Conservation (phyloP, 2,113 vertebrate genomes). For the Clinocottus analis region DNA sequence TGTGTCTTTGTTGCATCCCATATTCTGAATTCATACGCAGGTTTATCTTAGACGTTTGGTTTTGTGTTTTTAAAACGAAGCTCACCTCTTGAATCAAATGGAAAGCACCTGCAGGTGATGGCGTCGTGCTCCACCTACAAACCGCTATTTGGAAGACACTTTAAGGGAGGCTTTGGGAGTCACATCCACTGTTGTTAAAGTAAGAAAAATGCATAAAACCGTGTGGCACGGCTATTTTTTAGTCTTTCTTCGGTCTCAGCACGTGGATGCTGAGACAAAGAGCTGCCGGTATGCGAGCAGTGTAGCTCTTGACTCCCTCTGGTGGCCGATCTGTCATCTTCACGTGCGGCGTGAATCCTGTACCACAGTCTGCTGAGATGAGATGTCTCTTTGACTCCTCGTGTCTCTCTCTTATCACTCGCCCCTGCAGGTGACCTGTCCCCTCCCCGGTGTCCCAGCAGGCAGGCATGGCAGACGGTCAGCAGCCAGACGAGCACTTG, state of each 20-base stretch:
- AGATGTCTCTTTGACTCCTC: not conserved
- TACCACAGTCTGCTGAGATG: not conserved
- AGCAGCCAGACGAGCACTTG: constrained; percentile 76
- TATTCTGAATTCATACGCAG: not conserved
- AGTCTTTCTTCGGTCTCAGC: constrained; percentile 4
- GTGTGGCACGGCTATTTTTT: not conserved
- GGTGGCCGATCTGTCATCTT: constrained; percentile 34
- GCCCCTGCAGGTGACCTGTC: constrained; percentile 48
- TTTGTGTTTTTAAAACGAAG: not conserved
- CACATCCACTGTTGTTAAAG: not conserved
- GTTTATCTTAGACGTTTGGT: not conserved
- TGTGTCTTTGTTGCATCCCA: not conserved
- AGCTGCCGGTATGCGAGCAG: not conserved
- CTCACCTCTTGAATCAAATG: not conserved
- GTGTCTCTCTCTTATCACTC: not conserved
- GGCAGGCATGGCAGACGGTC: constrained; percentile 79
- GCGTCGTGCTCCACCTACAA: not conserved
- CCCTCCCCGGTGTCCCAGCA: constrained; percentile 58
- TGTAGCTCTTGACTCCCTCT: constrained; percentile 49
- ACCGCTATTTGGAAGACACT: not conserved
- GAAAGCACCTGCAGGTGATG: not conserved
- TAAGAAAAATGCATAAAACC: not conserved
- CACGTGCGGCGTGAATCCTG: not conserved
- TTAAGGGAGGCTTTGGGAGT: not conserved
- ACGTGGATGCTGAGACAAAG: constrained; percentile 69